Evolutionary conservation across 2,888 invertebrate genomes (phyloP).

Genomic region (Synanthedon vespiformis): DNA sequence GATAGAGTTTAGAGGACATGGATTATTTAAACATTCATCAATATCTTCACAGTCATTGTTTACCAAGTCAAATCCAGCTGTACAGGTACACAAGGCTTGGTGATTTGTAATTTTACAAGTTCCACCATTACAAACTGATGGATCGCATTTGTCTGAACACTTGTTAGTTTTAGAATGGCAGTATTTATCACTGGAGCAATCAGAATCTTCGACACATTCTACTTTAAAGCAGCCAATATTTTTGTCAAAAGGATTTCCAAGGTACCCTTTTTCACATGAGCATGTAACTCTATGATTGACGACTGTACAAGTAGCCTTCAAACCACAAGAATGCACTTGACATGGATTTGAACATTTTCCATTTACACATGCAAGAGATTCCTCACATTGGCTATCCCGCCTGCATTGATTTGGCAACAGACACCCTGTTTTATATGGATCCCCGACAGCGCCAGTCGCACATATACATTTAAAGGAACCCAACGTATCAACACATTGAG

Average conservation of each 20-base stretch:
- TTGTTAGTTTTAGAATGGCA: conserved; percentile 83
- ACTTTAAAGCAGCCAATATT: conserved; percentile 89
- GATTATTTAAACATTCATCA: conserved; percentile 82
- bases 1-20: conserved; percentile 83
- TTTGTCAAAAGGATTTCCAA: conserved; percentile 83
- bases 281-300: conserved; percentile 80
- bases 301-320: conserved; percentile 81
- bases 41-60: conserved; percentile 81
- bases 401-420: conserved; percentile 81
- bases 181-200: conserved; percentile 80
- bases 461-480: conserved; percentile 87
- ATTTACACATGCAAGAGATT: conserved; percentile 79
- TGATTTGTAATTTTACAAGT: conserved; percentile 81
- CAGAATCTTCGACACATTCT: conserved; percentile 82
- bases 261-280: conserved; percentile 81
- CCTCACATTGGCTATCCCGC: conserved; percentile 79
- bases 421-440: conserved; percentile 77
- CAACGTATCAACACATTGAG: conserved; percentile 81
- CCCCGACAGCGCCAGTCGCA: conserved; percentile 82
- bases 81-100: conserved; percentile 79
- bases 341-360: conserved; percentile 89
- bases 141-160: conserved; percentile 87
- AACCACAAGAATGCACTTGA: conserved; percentile 76
- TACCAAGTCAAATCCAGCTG: conserved; percentile 76
- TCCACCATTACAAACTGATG: conserved; percentile 83